Evolutionary conservation across 2,113 vertebrate species (phyloP).

Genomic region (Antechinus flavipes): DNA sequence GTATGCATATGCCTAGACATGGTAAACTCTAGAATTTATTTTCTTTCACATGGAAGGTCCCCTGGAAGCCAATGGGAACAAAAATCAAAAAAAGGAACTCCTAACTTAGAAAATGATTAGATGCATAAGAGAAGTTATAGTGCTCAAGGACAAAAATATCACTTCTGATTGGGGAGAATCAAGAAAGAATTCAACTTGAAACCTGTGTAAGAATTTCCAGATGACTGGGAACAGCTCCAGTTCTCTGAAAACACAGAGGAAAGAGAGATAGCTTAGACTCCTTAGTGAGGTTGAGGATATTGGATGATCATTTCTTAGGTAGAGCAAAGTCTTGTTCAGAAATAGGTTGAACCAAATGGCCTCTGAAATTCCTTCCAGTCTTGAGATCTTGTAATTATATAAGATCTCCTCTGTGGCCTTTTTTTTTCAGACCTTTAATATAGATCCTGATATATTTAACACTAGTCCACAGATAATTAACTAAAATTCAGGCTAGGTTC

Average conservation of each 20-base stretch:
- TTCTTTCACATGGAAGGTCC: not conserved
- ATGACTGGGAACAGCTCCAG: not conserved
- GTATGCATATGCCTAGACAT: not conserved
- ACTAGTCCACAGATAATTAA: not conserved
- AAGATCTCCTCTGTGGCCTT: not conserved
- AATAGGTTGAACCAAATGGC: not conserved
- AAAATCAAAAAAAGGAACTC: not conserved
- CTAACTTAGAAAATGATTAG: not conserved
- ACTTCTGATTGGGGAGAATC: not conserved
- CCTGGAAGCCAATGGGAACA: not conserved
- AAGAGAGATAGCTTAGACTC: not conserved
- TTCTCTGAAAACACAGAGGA: not conserved
- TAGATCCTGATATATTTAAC: not conserved
- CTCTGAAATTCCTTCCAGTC: not conserved
- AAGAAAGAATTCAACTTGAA: not conserved
- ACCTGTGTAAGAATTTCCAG: not conserved
- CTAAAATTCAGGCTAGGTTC: not conserved
- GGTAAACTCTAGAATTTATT: not conserved
- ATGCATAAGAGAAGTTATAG: not conserved
- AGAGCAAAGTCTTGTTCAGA: not conserved
- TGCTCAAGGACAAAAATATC: not conserved
- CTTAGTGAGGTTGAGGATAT: not conserved
- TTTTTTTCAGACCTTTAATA: not conserved
- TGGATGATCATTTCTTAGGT: not conserved
- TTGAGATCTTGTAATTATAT: not conserved